Base-by-base conservation (phyloP, 2,113 vertebrate genomes). In the Pristiophorus japonicus region DNA sequence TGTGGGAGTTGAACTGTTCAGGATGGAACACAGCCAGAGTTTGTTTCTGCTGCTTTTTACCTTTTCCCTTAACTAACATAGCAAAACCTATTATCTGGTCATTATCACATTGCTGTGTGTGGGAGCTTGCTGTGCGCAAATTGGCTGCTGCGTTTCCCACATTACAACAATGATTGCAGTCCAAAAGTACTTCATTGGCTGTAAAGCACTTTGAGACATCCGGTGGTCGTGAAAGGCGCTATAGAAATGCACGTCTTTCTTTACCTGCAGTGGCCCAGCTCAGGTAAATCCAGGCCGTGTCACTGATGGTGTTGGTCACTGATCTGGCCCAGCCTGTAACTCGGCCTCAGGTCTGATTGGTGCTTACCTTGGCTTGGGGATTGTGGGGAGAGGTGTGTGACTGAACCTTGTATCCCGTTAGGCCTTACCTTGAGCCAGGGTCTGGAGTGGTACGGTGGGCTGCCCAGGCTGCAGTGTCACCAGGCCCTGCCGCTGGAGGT, bases 401-500 rank as follows among this genome's bases (percentile, higher is more conserved):
- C 95, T 59, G 95, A 45, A 91, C 67, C 55, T 67, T 67, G 66
- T 67, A 4, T 67, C 22, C n/a, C 8, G 75, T 42, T 34, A 30
- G n/a, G 95, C 30, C 70, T 97, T 97, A 99, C 99, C 99, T 99
- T 99, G 99, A 94, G 99, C 98, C 96, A 99, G 98, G 96, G 96
- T 98, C 98, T 99, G 98, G 96, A 99, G 98, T 97, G 99, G 98
- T 95, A 99, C 98, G 0, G 98, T 97, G 96, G 98, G 98, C 96
- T 98, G 98, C 47, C 97, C 97, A 0, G 99, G 98, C 84, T 99
- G 99, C 96, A 99, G 97, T 96, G 98, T 98, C 96, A 99, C 98
- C 97, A 99, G 98, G 96, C 99, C 99, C 97, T 99, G 99, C 97
- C 99, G 98, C 98, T 99, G 99, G 96, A 99, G 98, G 97, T 98